Base-by-base conservation (phyloP, 2,888 invertebrate species). In the Baccha elongata region DNA sequence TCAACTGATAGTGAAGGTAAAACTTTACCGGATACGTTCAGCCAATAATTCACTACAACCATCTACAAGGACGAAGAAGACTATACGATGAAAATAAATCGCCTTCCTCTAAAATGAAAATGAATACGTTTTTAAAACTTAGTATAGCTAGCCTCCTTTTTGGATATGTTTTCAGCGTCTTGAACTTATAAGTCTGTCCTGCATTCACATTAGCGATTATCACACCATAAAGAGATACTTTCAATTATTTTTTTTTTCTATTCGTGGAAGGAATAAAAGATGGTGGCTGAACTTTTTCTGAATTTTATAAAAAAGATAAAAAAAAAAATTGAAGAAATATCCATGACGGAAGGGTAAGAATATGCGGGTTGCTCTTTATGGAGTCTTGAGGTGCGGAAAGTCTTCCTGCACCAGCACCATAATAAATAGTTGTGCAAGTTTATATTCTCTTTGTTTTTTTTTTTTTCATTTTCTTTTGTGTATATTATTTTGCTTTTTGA, bases 191-290 rank as follows among this genome's bases (percentile, higher is more conserved):
- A 17, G 35, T 53, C 40, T 26, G n/a, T 29, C 29, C 19, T 62
- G 74, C 74, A 69, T 74, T 69, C 75, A 69, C 58, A 81, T 73
- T 62, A 76, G 67, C 72, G 83, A 78, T 83, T 83, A 78, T 83
- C 83, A 55, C 68, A 55, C 78, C 62, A 83, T 64, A 72, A 53
- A 60, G 40, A 58, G 81, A 62, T 83, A 62, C 60, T 53, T 67
- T 42, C 69, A 50, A 73, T 71, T 75, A 64, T 32, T 23, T 46
- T 58, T 46, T 48, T 44, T 55, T 40, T 29, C 21, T 48, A n/a
- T 75, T 10, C 19, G 13, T 13, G 35, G 44, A 35, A 42, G 29
- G 26, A 44, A 44, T 29, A 19, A 23, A 46, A 46, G 48, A 67
- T 55, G 40, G 48, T 55, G 40, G 48, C 37, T 32, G 52, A 80